Percentiles rank a stretch among this genome's conserved stretches.
These are phyloP conservation scores for Montipora cactus DNA, from an alignment of 64 coral and sea anemone species.

Conservation along the genomic window DNA sequence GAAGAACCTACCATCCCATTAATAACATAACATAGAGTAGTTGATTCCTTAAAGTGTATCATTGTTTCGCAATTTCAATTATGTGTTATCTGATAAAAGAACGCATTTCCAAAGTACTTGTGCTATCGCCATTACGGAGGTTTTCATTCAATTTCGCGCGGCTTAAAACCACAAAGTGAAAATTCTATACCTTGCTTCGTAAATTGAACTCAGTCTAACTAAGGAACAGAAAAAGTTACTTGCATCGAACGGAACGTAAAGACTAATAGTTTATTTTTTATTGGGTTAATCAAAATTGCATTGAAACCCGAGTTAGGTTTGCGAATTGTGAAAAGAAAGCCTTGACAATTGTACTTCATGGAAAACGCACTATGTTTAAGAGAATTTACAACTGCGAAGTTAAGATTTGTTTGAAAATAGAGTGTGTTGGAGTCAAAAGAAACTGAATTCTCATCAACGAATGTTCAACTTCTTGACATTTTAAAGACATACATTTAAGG, in stretches of 20 bases:
- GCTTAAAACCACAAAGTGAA: conserved; percentile 28
- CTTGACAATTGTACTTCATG: background rate
- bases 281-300: background rate
- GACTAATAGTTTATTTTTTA: background rate
- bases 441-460: background rate
- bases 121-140: background rate
- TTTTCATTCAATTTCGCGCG: background rate
- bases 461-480: background rate
- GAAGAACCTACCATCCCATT: background rate
- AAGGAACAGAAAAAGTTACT: background rate
- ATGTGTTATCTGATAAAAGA: conserved; percentile 43
- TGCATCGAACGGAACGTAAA: background rate
- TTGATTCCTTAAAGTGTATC: conserved; percentile 12
- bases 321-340: background rate
- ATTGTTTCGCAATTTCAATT: conserved; percentile 41
- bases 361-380: background rate
- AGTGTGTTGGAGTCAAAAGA: background rate
- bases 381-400: background rate
- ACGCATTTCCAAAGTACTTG: conserved; percentile 13
- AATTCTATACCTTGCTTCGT: background rate
- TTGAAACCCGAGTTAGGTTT: background rate
- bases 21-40: conserved; percentile 4
- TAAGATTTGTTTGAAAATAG: background rate
- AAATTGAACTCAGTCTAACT: background rate
- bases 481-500: too few species aligned